phyloP scores from a whole-genome alignment of 2,797 vertebrate genomes.

The Pogonophryne albipinna region DNA sequence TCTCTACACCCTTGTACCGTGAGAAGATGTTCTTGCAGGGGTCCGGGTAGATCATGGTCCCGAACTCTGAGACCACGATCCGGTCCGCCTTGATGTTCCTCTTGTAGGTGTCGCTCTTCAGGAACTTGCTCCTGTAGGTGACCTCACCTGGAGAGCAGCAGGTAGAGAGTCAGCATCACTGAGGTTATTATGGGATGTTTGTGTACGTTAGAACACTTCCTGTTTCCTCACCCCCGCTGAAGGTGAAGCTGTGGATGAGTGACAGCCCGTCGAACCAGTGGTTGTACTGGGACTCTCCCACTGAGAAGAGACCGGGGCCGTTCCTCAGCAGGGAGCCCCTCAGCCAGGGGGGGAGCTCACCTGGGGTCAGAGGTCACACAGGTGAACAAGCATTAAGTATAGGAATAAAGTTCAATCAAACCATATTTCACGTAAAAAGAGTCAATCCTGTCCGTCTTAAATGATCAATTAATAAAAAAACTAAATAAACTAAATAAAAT shows the following conservation, averaged over 20 bases:
- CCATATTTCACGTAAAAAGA: too few species aligned
- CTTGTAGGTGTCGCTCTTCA: conserved; percentile 91
- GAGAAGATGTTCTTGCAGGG: conserved; percentile 96
- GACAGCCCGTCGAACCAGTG: conserved; percentile 98
- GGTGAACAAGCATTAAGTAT: too few species aligned
- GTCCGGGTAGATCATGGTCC: conserved; percentile 95
- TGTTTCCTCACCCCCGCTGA: conserved; percentile 86
- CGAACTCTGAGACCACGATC: conserved; percentile 95
- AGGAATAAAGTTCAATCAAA: too few species aligned
- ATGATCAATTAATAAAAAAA: too few species aligned
- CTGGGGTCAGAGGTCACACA: conserved; percentile 65
- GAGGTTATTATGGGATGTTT: too few species aligned
- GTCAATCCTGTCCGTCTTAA: too few species aligned
- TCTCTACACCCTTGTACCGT: conserved; percentile 81
- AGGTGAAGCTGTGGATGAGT: conserved; percentile 93
- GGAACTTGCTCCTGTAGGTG: conserved; percentile 92
- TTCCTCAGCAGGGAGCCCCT: conserved; percentile 92
- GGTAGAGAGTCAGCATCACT: background rate
- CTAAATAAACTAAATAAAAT: too few species aligned
- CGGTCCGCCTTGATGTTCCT: conserved; percentile 88
- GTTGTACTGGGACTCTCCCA: conserved; percentile 90
- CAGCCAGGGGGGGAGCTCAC: conserved; percentile 89
- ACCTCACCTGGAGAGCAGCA: conserved; percentile 87
- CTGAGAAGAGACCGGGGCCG: conserved; percentile 91
- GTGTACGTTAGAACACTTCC: too few species aligned